Base-by-base conservation (phyloP, 2,888 invertebrate genomes). In the Drosophila monieri region DNA sequence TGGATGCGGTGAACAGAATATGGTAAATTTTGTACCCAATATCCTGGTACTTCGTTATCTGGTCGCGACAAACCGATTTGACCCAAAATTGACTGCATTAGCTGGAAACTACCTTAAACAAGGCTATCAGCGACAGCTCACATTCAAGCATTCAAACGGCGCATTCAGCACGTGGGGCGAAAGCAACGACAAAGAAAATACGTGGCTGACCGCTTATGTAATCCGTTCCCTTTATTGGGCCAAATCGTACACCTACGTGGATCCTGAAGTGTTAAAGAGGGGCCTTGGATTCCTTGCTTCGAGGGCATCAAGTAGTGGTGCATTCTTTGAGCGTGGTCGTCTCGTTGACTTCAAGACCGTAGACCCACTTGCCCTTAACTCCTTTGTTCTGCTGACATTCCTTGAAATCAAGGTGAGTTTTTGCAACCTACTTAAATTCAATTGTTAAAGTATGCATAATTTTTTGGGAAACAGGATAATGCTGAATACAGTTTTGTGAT, bases 201-300 rank as follows among this genome's bases (percentile, higher is more conserved):
- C 94, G 0, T 95, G 96, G 96, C 91, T 97, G 65, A 97, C 97
- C 2, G 97, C 97, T 0, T 97, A 97, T 89, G 96, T 97, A 1
- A 93, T 94, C 0, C 94, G 95, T 76, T 94, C 96, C 0, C 96
- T 97, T 91, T 93, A 93, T 60, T 95, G 95, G 90, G 96, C 96
- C 0, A 92, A 92, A 37, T 91, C 93, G 15, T 95, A 94, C 85
- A 95, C 96, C 14, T 94, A 93, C 74, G 93, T 97, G 23, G 97
- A 97, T 73, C 92, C 93, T 25, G 90, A 91, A 43, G 93, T 96
- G 4, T 93, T 97, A 58, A 92, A 92, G 12, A 92, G 93, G 46
- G 95, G 96, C 3, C 91, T 97, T 10, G 92, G 94, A 46, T 97
- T 96, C 94, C 92, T 98, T 46, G 92, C 94, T 1, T 92, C 92